phyloP scores from a whole-genome alignment of 2,888 invertebrate genomes.

The Serripes groenlandicus region DNA sequence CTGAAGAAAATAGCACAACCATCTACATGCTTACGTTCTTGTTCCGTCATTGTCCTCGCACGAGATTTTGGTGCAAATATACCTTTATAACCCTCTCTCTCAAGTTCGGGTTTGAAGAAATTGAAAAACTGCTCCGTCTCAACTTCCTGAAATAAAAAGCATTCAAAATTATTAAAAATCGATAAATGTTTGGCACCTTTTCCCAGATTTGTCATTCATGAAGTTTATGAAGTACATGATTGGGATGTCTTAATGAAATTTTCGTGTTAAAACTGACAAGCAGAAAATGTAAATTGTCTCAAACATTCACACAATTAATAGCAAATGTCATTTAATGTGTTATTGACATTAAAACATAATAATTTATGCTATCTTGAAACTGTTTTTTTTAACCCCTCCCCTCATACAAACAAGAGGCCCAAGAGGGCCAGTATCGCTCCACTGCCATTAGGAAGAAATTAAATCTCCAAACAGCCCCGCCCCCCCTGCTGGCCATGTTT shows the following conservation, averaged over 20 bases:
- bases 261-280: no score
- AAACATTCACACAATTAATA: no score
- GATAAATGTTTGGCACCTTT: not conserved
- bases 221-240: not conserved
- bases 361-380: no score
- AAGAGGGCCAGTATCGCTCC: no score
- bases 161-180: not conserved
- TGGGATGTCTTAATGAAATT: not conserved
- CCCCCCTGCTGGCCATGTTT: no score
- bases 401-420: no score
- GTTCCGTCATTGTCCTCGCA: constrained; percentile 99
- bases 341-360: no score
- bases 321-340: no score
- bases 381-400: no score
- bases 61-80: constrained; percentile 99
- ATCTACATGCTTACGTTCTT: constrained; percentile 98
- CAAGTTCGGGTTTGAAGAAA: constrained; percentile 97
- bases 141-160: constrained; percentile 92
- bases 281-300: no score
- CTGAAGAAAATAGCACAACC: constrained; percentile 99
- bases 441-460: no score
- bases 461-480: no score
- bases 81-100: constrained; percentile 94
- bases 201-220: not conserved
- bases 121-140: constrained; percentile 99